These are phyloP conservation scores for Pavo muticus DNA, from an alignment of 2,113 vertebrate genomes.

Conservation along the genomic window DNA sequence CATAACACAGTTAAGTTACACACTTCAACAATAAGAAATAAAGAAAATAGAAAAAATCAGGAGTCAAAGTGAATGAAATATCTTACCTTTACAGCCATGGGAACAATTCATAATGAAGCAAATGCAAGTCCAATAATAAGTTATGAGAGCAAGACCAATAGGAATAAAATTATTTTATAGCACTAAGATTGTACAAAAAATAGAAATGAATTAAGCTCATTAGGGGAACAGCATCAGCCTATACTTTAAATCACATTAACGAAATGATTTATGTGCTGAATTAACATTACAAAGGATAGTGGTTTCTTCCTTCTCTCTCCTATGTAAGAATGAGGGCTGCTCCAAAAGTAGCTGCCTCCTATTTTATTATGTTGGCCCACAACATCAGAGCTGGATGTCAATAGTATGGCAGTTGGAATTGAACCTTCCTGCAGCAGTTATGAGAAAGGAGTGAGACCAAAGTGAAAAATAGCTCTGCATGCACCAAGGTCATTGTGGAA, in stretches of 20 bases:
- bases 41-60: slow-evolving; percentile 32
- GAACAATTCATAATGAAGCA: slow-evolving; percentile 8
- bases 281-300: background rate
- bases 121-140: slow-evolving; percentile 24
- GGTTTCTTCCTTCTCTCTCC: background rate
- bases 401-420: background rate
- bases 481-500: background rate
- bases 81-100: slow-evolving; percentile 16
- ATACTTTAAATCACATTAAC: slow-evolving; percentile 23
- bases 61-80: slow-evolving; percentile 40
- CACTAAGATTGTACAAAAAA: background rate
- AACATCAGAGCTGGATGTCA: background rate
- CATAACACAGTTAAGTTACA: slow-evolving; percentile 64
- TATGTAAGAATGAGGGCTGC: background rate
- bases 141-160: slow-evolving; percentile 35
- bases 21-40: slow-evolving; percentile 46
- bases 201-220: slow-evolving; percentile 15
- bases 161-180: background rate
- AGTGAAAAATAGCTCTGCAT: background rate
- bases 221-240: background rate
- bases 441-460: background rate
- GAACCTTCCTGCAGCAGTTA: background rate
- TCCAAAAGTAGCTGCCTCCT: too few relatives aligned
- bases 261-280: background rate
- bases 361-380: too few relatives aligned